Evolutionary conservation across 2,113 vertebrate species (phyloP).

Genomic region (Poeciliopsis retropinna): DNA sequence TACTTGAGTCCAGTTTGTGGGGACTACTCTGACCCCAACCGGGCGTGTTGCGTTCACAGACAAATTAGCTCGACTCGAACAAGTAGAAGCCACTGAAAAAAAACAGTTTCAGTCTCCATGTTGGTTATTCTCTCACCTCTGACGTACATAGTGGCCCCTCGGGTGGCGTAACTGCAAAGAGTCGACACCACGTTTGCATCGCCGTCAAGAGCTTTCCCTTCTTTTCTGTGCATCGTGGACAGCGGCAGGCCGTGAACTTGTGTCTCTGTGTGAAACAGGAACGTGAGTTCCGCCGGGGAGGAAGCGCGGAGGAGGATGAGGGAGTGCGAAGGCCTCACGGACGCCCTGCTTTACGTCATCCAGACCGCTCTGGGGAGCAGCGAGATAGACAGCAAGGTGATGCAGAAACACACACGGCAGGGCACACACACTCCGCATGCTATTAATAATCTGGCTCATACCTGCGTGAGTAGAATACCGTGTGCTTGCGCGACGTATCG

Average conservation of each 20-base stretch:
- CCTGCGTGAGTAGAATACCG: not conserved
- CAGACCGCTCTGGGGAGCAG: constrained; percentile 97
- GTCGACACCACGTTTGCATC: not conserved
- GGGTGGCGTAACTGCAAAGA: too few relatives aligned
- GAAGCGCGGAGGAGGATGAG: constrained; percentile 97
- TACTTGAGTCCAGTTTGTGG: too few relatives aligned
- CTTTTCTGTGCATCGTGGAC: not conserved
- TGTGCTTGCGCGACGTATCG: not conserved
- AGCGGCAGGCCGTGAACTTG: not conserved
- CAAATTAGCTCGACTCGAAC: too few relatives aligned
- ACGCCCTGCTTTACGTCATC: constrained; percentile 95
- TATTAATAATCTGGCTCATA: not conserved
- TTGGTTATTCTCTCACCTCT: too few relatives aligned
- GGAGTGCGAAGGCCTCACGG: constrained; percentile 97
- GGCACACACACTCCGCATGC: not conserved
- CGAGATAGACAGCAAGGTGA: constrained; percentile 99
- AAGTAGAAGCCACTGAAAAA: too few relatives aligned
- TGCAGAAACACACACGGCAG: not conserved
- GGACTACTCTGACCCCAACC: too few relatives aligned
- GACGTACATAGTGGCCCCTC: too few relatives aligned
- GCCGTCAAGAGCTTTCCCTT: not conserved
- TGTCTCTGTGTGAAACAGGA: constrained; percentile 80
- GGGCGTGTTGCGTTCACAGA: too few relatives aligned
- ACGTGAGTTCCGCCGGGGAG: constrained; percentile 98
- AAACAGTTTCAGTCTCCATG: too few relatives aligned